Conservation (phyloP, 2,113 vertebrate genomes). For the Ictalurus furcatus region DNA sequence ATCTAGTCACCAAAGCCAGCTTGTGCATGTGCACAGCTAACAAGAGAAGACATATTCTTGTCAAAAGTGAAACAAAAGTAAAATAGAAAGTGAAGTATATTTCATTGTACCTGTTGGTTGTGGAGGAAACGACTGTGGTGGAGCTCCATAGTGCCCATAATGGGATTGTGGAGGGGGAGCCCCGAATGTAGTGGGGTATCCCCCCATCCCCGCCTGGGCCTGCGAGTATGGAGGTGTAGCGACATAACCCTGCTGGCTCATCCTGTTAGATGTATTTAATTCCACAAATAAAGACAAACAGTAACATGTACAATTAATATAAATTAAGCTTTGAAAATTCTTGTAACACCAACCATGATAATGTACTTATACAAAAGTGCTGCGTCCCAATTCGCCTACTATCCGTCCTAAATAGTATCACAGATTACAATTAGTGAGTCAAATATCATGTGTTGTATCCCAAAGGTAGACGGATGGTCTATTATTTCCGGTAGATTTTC, state of each 20-base stretch:
- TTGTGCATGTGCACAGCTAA: background rate
- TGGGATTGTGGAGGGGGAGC: constrained; percentile 71
- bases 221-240: constrained; percentile 89
- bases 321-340: background rate
- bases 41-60: background rate
- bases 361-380: background rate
- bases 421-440: too few relatives aligned
- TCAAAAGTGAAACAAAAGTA: background rate
- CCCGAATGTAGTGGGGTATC: constrained; percentile 79
- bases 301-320: constrained; percentile 42
- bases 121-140: constrained; percentile 66
- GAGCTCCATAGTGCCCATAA: constrained; percentile 83
- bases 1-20: background rate
- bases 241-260: constrained; percentile 96
- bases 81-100: background rate
- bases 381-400: too few relatives aligned
- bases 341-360: background rate
- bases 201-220: constrained; percentile 85
- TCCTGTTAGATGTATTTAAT: constrained; percentile 73
- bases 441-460: too few relatives aligned
- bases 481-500: too few relatives aligned
- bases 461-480: too few relatives aligned
- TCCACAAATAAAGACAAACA: constrained; percentile 54
- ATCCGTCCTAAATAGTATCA: too few relatives aligned
- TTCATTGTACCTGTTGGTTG: constrained; percentile 76